A percentile compares a stretch with the other conserved stretches of the same genome.
These are phyloP conservation scores for Greenwoodochromis staneri DNA, from an alignment of 2,113 vertebrate species.

Conservation along the genomic window DNA sequence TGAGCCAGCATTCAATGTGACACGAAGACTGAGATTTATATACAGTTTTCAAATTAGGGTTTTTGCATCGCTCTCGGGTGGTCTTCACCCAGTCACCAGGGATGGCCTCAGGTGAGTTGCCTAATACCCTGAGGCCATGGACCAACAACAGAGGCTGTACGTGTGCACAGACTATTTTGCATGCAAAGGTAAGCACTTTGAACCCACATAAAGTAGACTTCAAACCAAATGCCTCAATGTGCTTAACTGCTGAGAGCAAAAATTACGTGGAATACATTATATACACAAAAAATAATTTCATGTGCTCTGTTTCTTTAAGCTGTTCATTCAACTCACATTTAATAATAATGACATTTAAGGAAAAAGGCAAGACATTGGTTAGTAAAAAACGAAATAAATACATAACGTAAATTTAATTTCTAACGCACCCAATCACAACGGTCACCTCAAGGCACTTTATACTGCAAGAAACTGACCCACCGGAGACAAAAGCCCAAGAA, in stretches of 20 bases:
- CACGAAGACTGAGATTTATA: neutral
- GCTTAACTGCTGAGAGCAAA: neutral
- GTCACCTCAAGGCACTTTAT: neutral
- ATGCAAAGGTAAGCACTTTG: constrained; percentile 22
- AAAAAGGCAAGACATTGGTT: neutral
- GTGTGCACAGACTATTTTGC: neutral
- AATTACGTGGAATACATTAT: neutral
- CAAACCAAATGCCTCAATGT: constrained; percentile 18
- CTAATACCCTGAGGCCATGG: constrained; percentile 9
- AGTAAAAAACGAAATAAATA: accelerated
- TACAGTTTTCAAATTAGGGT: neutral
- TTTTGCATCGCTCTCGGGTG: neutral
- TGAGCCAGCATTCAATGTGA: neutral
- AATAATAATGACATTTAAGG: neutral
- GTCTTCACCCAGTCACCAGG: neutral
- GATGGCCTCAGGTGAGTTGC: constrained; percentile 22
- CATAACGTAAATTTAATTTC: neutral
- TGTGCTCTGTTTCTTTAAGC: neutral
- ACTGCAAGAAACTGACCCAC: neutral
- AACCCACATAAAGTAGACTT: neutral
- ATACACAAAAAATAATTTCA: neutral
- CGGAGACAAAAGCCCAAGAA: neutral
- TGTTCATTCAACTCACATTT: neutral
- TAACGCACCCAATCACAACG: neutral
- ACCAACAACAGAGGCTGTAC: neutral